A percentile compares a stretch with the other conserved stretches of the same genome.
phyloP scores from a whole-genome alignment of 2,888 invertebrate species.

The Drosophila anomalipes region DNA sequence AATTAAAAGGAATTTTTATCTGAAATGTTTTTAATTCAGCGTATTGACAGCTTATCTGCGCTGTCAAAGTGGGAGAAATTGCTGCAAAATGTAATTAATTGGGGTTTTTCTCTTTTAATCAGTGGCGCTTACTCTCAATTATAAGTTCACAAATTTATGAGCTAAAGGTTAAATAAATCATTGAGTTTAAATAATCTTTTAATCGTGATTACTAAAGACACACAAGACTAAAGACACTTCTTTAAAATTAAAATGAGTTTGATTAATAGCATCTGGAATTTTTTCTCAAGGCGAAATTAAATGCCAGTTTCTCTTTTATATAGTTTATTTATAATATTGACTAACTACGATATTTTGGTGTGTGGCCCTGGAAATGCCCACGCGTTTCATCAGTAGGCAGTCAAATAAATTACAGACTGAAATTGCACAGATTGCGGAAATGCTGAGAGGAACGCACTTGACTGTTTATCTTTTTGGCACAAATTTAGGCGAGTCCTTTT shows the following conservation, averaged over 20 bases:
- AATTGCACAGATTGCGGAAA: not conserved
- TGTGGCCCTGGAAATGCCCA: not conserved
- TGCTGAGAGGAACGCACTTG: constrained; percentile 14
- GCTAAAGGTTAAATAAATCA: too few relatives aligned
- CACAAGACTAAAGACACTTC: not conserved
- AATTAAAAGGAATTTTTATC: too few relatives aligned
- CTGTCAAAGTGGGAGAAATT: not conserved
- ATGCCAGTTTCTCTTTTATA: not conserved
- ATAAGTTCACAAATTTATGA: not conserved
- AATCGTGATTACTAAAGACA: too few relatives aligned
- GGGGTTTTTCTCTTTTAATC: not conserved
- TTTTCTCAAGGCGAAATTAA: not conserved
- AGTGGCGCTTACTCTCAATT: not conserved
- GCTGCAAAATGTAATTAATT: not conserved
- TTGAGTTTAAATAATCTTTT: not conserved
- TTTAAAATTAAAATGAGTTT: not conserved
- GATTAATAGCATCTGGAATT: not conserved
- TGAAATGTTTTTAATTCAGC: not conserved
- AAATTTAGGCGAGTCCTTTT: constrained; percentile 9
- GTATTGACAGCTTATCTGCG: not conserved
- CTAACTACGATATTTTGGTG: not conserved
- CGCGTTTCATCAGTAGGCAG: not conserved
- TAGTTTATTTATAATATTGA: not conserved
- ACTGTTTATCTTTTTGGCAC: constrained; percentile 1
- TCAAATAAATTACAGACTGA: not conserved